Evolutionary conservation across 2,113 vertebrate genomes (phyloP).

Genomic region (Microcebus tavaratra): DNA sequence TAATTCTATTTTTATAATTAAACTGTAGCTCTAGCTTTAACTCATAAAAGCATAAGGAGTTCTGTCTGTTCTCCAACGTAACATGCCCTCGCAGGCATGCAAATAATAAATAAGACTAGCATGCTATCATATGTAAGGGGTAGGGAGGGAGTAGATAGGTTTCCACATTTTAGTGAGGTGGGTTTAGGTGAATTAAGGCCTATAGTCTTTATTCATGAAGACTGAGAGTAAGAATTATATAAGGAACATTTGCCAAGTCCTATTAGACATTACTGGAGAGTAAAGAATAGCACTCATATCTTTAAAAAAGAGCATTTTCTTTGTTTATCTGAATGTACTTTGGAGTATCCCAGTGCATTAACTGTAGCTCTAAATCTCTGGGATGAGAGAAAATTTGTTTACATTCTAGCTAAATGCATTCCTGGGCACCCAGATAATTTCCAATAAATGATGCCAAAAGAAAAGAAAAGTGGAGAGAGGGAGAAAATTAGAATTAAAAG

Average conservation of each 20-base stretch:
- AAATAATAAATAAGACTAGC: background rate
- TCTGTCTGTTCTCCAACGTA: background rate
- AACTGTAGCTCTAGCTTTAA: background rate
- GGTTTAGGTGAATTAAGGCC: background rate
- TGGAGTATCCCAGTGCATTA: background rate
- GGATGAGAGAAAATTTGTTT: background rate
- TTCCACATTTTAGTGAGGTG: background rate
- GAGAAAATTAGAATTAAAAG: background rate
- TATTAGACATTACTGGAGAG: background rate
- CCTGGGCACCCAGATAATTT: background rate
- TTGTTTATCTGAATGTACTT: background rate
- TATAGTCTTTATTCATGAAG: background rate
- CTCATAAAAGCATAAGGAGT: background rate
- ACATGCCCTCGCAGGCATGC: background rate
- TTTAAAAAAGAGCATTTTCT: background rate
- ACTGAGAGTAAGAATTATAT: background rate
- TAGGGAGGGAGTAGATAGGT: background rate
- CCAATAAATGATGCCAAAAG: background rate
- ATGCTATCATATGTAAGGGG: background rate
- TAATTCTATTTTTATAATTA: background rate
- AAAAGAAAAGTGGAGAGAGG: background rate
- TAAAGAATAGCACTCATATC: background rate
- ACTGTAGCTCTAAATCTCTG: background rate
- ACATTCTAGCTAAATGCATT: background rate
- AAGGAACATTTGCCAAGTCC: background rate